Conservation (phyloP, 2,888 invertebrate species). For the Prosopocoilus inquinatus region DNA sequence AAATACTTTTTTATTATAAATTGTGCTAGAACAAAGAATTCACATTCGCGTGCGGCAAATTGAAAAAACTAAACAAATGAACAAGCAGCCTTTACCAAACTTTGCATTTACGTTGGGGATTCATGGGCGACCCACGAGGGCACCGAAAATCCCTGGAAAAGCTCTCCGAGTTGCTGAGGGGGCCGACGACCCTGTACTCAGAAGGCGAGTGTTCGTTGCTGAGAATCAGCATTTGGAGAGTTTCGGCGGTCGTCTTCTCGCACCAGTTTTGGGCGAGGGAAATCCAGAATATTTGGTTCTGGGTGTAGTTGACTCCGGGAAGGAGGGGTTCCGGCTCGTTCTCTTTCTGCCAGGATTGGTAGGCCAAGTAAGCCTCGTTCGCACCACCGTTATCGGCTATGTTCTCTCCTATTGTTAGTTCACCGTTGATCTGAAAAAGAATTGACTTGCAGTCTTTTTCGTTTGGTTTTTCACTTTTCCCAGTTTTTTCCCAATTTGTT, state of each 20-base stretch:
- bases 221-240: conserved; percentile 42
- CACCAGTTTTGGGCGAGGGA: conserved; percentile 64
- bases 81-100: conserved; percentile 61
- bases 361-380: conserved; percentile 72
- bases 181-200: conserved; percentile 59
- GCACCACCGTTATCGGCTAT: conserved; percentile 94
- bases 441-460: not conserved
- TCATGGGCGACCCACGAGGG: conserved; percentile 58
- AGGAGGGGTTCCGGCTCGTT: conserved; percentile 42
- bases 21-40: too few species aligned
- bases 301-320: conserved; percentile 45
- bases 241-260: conserved; percentile 44
- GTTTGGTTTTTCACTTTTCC: too few species aligned
- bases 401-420: conserved; percentile 91
- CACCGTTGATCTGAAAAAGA: conserved; percentile 73
- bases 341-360: conserved; percentile 41
- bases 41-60: too few species aligned
- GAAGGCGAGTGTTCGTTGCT: conserved; percentile 51
- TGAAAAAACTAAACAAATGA: too few species aligned
- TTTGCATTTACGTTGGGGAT: conserved; percentile 60
- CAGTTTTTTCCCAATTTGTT: too few species aligned
- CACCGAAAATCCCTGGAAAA: conserved; percentile 64
- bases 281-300: conserved; percentile 58
- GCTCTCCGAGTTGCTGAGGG: conserved; percentile 59
- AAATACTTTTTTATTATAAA: too few species aligned